Evolutionary conservation across 2,113 vertebrate species (phyloP), one percentile per base, ranked within the genome.

Genomic region (Zingel zingel): DNA sequence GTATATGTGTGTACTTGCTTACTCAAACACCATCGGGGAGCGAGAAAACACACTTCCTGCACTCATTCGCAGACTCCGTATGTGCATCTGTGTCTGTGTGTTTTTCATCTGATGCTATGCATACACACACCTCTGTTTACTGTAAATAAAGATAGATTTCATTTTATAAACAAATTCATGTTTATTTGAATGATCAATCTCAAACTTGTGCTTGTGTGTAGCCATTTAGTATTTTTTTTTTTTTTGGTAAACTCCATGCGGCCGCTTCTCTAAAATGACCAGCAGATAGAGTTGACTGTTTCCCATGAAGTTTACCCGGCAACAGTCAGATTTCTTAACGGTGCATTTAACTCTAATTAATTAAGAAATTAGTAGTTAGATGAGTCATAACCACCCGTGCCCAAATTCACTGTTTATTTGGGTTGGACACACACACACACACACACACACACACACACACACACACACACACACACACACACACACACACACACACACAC

Each of bases 71-170:
- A 65, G 65, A 82, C 64, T 84, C 61, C 62, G 48, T 74, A 74
- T 88, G 81, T 81, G 69, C 70, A 79, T 89, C 71, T 79, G 75
- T 82, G 76, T 85, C 36, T 68, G 71, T 78, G 80, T 78, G 79
- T 86, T 84, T 83, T 82, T 57, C 81, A 79, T 62, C 36, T 48
- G 47, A 25, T 14, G 36, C 53, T 59, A 23, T 23, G 33, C 68
- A 54, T 64, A 90, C 77, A 81, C 88, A 75, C 80, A 54, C 81
- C 50, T 84, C 74, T 89, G 82, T 88, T 85, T 87, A 88, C 81
- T 77, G 84, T 93, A 88, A 89, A 93, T 87, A 89, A 84, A 87
- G 82, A 86, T 81, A 70, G 77, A 87, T 91, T 91, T 91, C 80
- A 87, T 85, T 86, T 84, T 25, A 77, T 70, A 83, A 91, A 91